These are phyloP conservation scores for Rhopalosiphum padi DNA, from an alignment of 1,140 invertebrate species.

Conservation along the genomic window DNA sequence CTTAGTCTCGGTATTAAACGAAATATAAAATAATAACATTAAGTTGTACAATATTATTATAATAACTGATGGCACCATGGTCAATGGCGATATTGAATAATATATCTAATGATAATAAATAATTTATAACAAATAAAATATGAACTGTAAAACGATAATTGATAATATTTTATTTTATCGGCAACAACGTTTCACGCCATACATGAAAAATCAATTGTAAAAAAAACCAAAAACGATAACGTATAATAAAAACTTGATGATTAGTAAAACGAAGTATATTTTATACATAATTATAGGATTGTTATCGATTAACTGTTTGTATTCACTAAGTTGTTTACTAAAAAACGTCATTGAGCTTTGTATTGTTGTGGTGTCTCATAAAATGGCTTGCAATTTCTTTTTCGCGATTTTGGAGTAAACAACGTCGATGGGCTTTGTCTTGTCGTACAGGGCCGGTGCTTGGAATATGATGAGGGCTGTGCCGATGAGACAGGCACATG, in stretches of 20 bases:
- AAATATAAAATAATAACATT: slow-evolving; percentile 29
- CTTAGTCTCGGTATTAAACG: neutral
- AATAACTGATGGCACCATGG: neutral
- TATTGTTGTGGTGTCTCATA: slow-evolving; percentile 51
- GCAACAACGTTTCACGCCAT: neutral
- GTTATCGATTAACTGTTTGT: slow-evolving; percentile 53
- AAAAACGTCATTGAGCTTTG: slow-evolving; percentile 53
- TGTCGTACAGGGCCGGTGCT: slow-evolving; percentile 95
- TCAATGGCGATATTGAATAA: neutral
- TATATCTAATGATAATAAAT: slow-evolving; percentile 21
- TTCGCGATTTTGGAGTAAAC: slow-evolving; percentile 86
- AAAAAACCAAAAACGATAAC: slow-evolving; percentile 4
- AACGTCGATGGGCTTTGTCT: slow-evolving; percentile 90
- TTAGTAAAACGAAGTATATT: slow-evolving; percentile 28
- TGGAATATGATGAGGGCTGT: slow-evolving; percentile 92
- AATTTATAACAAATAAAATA: slow-evolving; percentile 29
- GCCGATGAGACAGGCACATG: slow-evolving; percentile 89
- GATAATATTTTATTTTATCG: neutral
- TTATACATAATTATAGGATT: slow-evolving; percentile 54
- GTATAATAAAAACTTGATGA: slow-evolving; percentile 37
- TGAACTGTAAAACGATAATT: slow-evolving; percentile 6
- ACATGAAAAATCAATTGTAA: slow-evolving; percentile 36
- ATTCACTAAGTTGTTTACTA: slow-evolving; percentile 52
- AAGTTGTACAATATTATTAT: neutral
- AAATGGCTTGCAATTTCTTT: slow-evolving; percentile 55